Percentiles rank a stretch among this genome's conserved stretches.
phyloP scores from a whole-genome alignment of 2,797 vertebrate species.

The Arctocebus calabarensis region DNA sequence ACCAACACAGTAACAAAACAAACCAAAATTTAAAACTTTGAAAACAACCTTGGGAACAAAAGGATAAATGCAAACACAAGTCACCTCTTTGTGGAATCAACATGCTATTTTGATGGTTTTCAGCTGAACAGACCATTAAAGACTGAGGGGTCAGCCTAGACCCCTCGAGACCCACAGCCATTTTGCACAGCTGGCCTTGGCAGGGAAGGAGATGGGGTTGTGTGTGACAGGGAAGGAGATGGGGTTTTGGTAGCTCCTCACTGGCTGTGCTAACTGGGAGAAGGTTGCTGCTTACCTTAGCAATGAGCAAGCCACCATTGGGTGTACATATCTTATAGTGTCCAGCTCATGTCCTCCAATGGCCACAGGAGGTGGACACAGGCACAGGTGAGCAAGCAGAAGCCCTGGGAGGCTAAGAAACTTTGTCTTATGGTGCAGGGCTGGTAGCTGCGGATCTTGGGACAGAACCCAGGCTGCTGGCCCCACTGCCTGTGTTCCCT shows the following conservation, averaged over 20 bases:
- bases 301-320: background rate
- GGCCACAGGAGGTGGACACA: background rate
- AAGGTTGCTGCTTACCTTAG: background rate
- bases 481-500: background rate
- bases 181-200: background rate
- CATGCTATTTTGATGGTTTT: background rate
- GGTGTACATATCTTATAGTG: rapidly evolving
- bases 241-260: rapidly evolving
- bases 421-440: background rate
- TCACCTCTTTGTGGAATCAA: background rate
- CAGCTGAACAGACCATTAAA: background rate
- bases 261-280: background rate
- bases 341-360: background rate
- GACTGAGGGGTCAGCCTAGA: background rate
- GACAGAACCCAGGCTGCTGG: background rate
- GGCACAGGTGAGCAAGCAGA: background rate
- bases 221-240: background rate
- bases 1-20: background rate
- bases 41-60: background rate
- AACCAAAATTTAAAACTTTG: background rate
- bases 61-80: background rate
- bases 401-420: background rate
- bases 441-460: background rate
- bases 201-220: background rate
- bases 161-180: rapidly evolving